Evolutionary conservation across 2,797 vertebrate species (phyloP).

Genomic region (Scleropages formosus): DNA sequence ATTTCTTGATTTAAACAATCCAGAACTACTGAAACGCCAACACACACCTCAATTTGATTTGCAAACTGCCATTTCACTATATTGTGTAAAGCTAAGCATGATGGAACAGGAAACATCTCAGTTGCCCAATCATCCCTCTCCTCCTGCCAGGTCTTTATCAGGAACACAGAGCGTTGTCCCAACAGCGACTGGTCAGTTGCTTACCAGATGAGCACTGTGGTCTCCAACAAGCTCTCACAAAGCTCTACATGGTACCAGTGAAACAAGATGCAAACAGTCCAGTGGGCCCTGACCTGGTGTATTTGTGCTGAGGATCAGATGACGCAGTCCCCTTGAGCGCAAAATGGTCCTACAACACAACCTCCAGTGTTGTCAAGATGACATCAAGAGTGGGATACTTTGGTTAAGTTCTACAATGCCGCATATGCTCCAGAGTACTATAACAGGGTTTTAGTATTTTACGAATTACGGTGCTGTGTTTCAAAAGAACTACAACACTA

Average conservation of each 20-base stretch:
- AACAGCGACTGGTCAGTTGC: not conserved
- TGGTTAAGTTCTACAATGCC: slow-evolving; percentile 15
- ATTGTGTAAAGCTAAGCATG: not conserved
- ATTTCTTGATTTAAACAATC: not conserved
- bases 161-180: not conserved
- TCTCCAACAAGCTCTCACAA: not conserved
- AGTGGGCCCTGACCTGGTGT: no score
- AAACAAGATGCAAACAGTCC: not conserved
- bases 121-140: no score
- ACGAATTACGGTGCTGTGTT: no score
- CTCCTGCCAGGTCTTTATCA: no score
- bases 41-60: not conserved
- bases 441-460: not conserved
- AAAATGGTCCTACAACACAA: not conserved
- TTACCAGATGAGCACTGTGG: no score
- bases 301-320: no score
- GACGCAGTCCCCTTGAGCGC: not conserved
- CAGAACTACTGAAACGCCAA: not conserved
- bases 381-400: not conserved
- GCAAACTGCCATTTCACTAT: not conserved
- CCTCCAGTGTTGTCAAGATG: not conserved
- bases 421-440: not conserved
- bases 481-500: not conserved
- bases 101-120: not conserved
- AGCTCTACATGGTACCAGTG: not conserved